Evolutionary conservation across 1,140 invertebrate genomes (phyloP).

Genomic region (Vanessa atalanta): DNA sequence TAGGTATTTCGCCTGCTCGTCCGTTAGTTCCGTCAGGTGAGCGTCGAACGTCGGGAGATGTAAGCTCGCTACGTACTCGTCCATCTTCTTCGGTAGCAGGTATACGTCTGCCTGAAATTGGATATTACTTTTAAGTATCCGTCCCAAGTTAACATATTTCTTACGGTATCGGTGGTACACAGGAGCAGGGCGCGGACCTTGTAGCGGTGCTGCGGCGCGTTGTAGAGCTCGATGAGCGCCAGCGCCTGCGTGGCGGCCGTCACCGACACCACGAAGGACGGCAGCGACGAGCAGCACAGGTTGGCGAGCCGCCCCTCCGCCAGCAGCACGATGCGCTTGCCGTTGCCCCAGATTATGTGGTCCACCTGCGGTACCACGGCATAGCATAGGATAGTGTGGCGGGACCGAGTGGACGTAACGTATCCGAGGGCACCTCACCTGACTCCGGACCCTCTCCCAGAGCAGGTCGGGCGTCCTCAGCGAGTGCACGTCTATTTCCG

Average conservation of each 20-base stretch:
- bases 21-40: slow-evolving; percentile 96
- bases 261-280: slow-evolving; percentile 98
- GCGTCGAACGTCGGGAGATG: slow-evolving; percentile 98
- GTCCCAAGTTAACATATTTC: no score
- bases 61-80: slow-evolving; percentile 98
- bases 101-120: slow-evolving; percentile 92
- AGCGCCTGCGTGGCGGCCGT: slow-evolving; percentile 97
- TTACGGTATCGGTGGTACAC: no score
- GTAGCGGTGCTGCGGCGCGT: slow-evolving; percentile 95
- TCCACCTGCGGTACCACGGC: slow-evolving; percentile 84
- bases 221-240: slow-evolving; percentile 97
- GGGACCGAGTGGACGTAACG: no score
- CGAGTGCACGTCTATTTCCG: slow-evolving; percentile 98
- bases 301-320: slow-evolving; percentile 98
- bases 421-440: slow-evolving; percentile 69
- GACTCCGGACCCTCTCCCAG: slow-evolving; percentile 98
- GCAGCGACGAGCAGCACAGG: slow-evolving; percentile 97
- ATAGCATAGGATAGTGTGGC: no score
- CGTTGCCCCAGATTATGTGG: slow-evolving; percentile 97
- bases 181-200: slow-evolving; percentile 86
- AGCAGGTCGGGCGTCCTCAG: slow-evolving; percentile 95
- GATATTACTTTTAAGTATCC: no score
- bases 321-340: slow-evolving; percentile 94
- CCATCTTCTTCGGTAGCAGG: slow-evolving; percentile 98
- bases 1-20: slow-evolving; percentile 99